Conservation (phyloP, 2,888 invertebrate genomes). For the Eledona agricola region DNA sequence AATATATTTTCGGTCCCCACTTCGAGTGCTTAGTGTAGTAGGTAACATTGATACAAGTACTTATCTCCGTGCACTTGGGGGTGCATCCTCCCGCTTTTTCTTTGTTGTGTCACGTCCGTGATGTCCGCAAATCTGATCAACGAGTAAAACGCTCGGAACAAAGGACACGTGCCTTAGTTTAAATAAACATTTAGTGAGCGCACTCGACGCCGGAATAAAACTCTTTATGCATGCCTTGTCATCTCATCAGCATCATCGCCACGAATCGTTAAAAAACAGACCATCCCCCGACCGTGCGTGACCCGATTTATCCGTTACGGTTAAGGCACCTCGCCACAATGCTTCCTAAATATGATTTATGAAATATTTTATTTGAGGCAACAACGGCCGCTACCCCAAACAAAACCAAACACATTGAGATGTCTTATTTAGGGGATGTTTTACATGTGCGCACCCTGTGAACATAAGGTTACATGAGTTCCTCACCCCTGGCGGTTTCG, state of each 20-base stretch:
- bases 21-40: slow-evolving; percentile 11
- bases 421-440: slow-evolving; percentile 42
- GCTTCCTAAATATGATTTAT: slow-evolving; percentile 63
- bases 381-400: slow-evolving; percentile 57
- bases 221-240: slow-evolving; percentile 20
- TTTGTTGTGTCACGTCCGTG: slow-evolving; percentile 37
- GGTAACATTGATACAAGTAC: slow-evolving; percentile 24
- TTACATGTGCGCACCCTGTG: slow-evolving; percentile 46
- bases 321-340: slow-evolving; percentile 54
- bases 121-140: slow-evolving; percentile 36
- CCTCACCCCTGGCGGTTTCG: slow-evolving; percentile 40
- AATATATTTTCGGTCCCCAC: too few species aligned
- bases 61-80: slow-evolving; percentile 19
- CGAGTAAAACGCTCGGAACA: slow-evolving; percentile 41
- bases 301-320: slow-evolving; percentile 58
- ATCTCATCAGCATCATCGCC: slow-evolving; percentile 14
- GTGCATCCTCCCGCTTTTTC: slow-evolving; percentile 30
- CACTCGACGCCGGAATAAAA: slow-evolving; percentile 40
- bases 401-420: slow-evolving; percentile 54
- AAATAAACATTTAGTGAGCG: slow-evolving; percentile 58
- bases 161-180: slow-evolving; percentile 59
- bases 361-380: slow-evolving; percentile 61
- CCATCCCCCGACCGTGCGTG: slow-evolving; percentile 42
- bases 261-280: too few species aligned
- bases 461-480: slow-evolving; percentile 43